Evolutionary conservation across 2,888 invertebrate genomes (phyloP), one percentile per base, ranked within the genome.

Genomic region (Athrips mouffetella): DNA sequence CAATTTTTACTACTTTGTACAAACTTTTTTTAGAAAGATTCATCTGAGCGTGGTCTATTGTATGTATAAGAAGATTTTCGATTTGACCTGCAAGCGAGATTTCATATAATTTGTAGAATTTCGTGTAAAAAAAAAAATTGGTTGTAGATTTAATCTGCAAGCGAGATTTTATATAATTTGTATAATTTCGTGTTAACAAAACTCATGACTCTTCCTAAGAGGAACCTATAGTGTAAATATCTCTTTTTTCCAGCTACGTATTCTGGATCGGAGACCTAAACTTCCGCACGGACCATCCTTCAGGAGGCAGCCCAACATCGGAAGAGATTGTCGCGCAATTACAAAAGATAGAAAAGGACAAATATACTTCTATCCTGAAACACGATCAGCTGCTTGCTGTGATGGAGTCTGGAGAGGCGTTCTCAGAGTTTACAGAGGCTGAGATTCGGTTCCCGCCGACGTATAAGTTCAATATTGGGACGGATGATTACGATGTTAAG

Each of bases 181-280:
- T n/a, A n/a, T n/a, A n/a, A n/a, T n/a, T n/a, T n/a, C n/a, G n/a
- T n/a, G n/a, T n/a, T n/a, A n/a, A n/a, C n/a, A n/a, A n/a, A n/a
- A n/a, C n/a, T n/a, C n/a, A n/a, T n/a, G n/a, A n/a, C n/a, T n/a
- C n/a, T n/a, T n/a, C n/a, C n/a, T n/a, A n/a, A n/a, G n/a, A n/a
- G n/a, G n/a, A n/a, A n/a, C n/a, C n/a, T n/a, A n/a, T n/a, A n/a
- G 6, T 29, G 11, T 4, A 30, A 30, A 11, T n/a, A n/a, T 2
- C 21, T 18, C n/a, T 55, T 52, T 55, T 40, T 88, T 89, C 50
- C 72, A 95, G 95, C 70, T 95, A 96, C 71, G 93, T 96, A 2
- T 96, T 97, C 79, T 97, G 96, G 96, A 91, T 96, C 63, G 97
- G 97, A 1, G 97, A 97, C 72, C 86, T 97, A 18, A 97, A 97